Percentiles rank a stretch among this genome's conserved stretches.
These are phyloP conservation scores for Eretmochelys imbricata DNA, from an alignment of 2,113 vertebrate species.

Conservation along the genomic window DNA sequence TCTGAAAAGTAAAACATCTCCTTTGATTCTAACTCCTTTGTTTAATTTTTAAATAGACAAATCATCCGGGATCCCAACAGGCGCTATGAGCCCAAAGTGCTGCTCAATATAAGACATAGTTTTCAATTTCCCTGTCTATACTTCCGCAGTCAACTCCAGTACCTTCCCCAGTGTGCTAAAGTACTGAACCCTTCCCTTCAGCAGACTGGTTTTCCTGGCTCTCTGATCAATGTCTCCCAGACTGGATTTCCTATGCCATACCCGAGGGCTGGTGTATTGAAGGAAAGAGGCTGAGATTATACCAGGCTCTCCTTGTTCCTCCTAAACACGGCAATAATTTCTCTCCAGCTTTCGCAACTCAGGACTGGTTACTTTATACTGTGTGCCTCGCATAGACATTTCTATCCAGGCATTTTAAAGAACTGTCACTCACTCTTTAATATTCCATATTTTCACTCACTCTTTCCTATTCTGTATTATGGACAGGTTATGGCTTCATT, in stretches of 20 bases:
- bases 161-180: constrained; percentile 51
- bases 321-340: constrained; percentile 53
- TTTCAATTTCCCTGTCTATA: constrained; percentile 30
- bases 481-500: fast-evolving
- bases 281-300: constrained; percentile 16
- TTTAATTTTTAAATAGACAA: neutral
- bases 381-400: neutral
- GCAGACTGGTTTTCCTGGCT: constrained; percentile 63
- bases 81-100: neutral
- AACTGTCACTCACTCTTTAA: neutral
- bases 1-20: neutral
- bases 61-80: neutral
- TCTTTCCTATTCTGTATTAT: neutral
- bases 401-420: constrained; percentile 4
- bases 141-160: constrained; percentile 49
- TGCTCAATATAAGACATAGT: neutral
- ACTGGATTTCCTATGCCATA: constrained; percentile 40
- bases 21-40: neutral
- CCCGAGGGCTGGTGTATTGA: constrained; percentile 39
- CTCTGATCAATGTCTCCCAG: neutral
- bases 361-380: neutral
- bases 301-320: constrained; percentile 39
- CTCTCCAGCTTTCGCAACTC: constrained; percentile 55
- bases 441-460: neutral
- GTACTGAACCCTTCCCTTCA: constrained; percentile 59